Evolutionary conservation across 2,888 invertebrate genomes (phyloP).

Genomic region (Lydus trimaculatus): DNA sequence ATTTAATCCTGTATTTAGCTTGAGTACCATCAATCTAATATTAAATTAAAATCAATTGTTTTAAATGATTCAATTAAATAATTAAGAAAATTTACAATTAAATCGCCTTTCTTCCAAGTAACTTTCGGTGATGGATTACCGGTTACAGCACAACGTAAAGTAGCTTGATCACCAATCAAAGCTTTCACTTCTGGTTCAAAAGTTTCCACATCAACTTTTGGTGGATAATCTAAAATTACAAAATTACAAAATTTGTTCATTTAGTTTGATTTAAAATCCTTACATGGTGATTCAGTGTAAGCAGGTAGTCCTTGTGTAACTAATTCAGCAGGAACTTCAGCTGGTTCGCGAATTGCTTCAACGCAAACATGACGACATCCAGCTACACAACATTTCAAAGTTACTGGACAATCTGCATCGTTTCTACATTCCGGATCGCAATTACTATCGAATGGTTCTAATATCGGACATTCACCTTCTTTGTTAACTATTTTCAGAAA

Average conservation of each 20-base stretch:
- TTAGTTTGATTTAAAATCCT: constrained; percentile 22
- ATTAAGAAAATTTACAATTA: constrained; percentile 66
- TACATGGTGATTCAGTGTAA: constrained; percentile 56
- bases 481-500: constrained; percentile 68
- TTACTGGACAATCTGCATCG: constrained; percentile 82
- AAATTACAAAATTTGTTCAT: background rate
- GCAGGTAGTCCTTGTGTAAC: constrained; percentile 57
- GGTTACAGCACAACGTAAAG: constrained; percentile 76
- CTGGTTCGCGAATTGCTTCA: constrained; percentile 65
- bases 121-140: constrained; percentile 81
- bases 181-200: constrained; percentile 69
- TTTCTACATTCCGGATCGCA: constrained; percentile 78
- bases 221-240: constrained; percentile 52
- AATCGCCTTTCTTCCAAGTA: constrained; percentile 77
- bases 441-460: constrained; percentile 59
- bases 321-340: constrained; percentile 52
- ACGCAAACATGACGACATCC: constrained; percentile 80
- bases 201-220: constrained; percentile 53
- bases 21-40: constrained; percentile 75
- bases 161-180: constrained; percentile 76
- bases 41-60: constrained; percentile 14
- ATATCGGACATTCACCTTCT: constrained; percentile 71
- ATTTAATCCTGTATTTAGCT: constrained; percentile 74
- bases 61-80: background rate
- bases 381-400: constrained; percentile 81